phyloP scores from a whole-genome alignment of 2,797 vertebrate species.

The Thaleichthys pacificus region DNA sequence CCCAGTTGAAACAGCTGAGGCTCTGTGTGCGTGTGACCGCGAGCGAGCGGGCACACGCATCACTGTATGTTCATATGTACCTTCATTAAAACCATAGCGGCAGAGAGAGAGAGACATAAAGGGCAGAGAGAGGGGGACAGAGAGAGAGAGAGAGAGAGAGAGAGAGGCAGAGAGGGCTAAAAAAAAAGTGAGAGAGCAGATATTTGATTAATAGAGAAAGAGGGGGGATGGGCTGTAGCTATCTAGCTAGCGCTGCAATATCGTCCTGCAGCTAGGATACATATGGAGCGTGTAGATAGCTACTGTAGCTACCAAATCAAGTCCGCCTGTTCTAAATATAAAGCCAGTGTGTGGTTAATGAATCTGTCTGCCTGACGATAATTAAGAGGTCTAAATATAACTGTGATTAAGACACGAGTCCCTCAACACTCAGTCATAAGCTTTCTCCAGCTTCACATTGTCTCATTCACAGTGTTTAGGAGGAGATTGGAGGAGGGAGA shows the following conservation, averaged over 20 bases:
- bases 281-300: too few relatives aligned
- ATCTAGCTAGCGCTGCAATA: too few relatives aligned
- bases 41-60: not conserved
- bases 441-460: constrained; percentile 7
- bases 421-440: constrained; percentile 12
- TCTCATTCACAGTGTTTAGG: constrained; percentile 5
- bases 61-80: not conserved
- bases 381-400: constrained; percentile 40
- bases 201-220: too few relatives aligned
- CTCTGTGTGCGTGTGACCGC: constrained; percentile 4
- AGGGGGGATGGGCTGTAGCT: too few relatives aligned
- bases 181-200: too few relatives aligned
- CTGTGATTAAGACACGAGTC: constrained; percentile 14
- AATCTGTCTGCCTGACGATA: constrained; percentile 25
- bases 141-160: too few relatives aligned
- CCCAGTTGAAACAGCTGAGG: constrained; percentile 55
- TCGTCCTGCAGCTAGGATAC: too few relatives aligned
- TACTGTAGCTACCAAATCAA: too few relatives aligned
- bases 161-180: too few relatives aligned
- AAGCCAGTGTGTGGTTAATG: constrained; percentile 33
- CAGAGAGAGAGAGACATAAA: too few relatives aligned
- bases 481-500: not conserved
- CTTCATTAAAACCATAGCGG: not conserved
- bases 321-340: constrained; percentile 42
- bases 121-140: too few relatives aligned